Evolutionary conservation across 2,113 vertebrate genomes (phyloP).

Genomic region (Cricetomys ansorgei): DNA sequence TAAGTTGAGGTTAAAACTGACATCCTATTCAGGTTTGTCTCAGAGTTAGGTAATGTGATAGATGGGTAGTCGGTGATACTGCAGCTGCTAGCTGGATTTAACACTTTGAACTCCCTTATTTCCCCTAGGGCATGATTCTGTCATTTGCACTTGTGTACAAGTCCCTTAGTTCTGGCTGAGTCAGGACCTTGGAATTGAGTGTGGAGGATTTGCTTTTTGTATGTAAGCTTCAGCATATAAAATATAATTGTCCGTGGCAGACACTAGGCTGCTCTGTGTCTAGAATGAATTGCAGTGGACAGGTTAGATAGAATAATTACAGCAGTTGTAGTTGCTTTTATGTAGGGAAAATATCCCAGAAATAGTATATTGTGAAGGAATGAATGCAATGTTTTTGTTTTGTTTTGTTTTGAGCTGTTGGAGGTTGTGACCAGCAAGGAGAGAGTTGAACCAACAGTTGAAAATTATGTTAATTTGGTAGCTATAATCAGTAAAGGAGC

Average conservation of each 20-base stretch:
- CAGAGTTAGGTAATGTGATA: constrained; percentile 30
- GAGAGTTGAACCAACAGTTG: not conserved
- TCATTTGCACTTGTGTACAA: not conserved
- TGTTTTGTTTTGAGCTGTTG: not conserved
- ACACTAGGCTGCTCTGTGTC: not conserved
- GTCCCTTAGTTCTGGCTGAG: constrained; percentile 55
- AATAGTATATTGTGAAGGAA: not conserved
- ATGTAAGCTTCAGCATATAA: not conserved
- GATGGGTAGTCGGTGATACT: not conserved
- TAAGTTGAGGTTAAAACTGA: constrained; percentile 51
- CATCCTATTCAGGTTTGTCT: constrained; percentile 53
- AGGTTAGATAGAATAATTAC: constrained; percentile 25
- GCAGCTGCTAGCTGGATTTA: not conserved
- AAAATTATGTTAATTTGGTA: not conserved
- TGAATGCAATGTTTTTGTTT: not conserved
- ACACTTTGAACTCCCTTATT: constrained; percentile 11
- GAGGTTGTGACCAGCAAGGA: not conserved
- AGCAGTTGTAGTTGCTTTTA: constrained; percentile 16
- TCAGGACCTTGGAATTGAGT: constrained; percentile 48
- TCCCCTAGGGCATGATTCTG: constrained; percentile 29
- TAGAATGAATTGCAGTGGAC: not conserved
- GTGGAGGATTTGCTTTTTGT: constrained; percentile 15
- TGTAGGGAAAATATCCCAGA: constrained; percentile 15
- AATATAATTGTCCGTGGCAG: not conserved
- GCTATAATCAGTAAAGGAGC: not conserved